These are phyloP conservation scores for Troides aeacus DNA, from an alignment of 2,888 invertebrate genomes.

Conservation along the genomic window DNA sequence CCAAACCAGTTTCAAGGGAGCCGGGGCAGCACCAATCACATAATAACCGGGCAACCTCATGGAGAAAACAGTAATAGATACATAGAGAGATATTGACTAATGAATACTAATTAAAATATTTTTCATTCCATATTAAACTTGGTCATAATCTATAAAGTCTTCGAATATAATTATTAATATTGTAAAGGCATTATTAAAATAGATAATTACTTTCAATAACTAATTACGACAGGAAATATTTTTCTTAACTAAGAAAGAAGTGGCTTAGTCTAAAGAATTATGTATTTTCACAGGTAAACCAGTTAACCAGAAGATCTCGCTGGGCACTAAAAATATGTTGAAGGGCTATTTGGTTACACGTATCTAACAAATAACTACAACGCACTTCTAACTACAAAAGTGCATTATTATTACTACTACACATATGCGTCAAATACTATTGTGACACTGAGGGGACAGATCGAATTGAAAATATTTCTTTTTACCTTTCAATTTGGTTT, in stretches of 20 bases:
- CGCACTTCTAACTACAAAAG: constrained; percentile 1
- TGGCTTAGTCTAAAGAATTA: too few relatives aligned
- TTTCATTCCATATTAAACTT: not conserved
- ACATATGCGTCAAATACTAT: not conserved
- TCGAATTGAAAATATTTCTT: not conserved
- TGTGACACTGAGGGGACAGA: not conserved
- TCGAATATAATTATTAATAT: too few relatives aligned
- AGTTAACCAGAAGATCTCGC: too few relatives aligned
- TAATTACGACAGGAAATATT: too few relatives aligned
- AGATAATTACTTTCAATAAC: too few relatives aligned
- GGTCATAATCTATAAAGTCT: too few relatives aligned
- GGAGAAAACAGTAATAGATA: constrained; percentile 42
- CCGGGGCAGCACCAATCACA: constrained; percentile 80
- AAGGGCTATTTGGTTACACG: not conserved
- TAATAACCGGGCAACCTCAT: constrained; percentile 71
- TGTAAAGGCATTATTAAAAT: too few relatives aligned
- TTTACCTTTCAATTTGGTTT: not conserved
- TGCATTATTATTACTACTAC: not conserved
- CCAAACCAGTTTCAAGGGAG: constrained; percentile 60
- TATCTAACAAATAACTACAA: constrained; percentile 1
- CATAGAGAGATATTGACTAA: not conserved
- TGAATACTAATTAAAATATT: not conserved
- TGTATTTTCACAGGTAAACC: too few relatives aligned
- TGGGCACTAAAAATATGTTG: too few relatives aligned
- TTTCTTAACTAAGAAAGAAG: too few relatives aligned